These are phyloP conservation scores for Andrena chrysosceles DNA, from an alignment of 2,888 invertebrate species.

Conservation along the genomic window DNA sequence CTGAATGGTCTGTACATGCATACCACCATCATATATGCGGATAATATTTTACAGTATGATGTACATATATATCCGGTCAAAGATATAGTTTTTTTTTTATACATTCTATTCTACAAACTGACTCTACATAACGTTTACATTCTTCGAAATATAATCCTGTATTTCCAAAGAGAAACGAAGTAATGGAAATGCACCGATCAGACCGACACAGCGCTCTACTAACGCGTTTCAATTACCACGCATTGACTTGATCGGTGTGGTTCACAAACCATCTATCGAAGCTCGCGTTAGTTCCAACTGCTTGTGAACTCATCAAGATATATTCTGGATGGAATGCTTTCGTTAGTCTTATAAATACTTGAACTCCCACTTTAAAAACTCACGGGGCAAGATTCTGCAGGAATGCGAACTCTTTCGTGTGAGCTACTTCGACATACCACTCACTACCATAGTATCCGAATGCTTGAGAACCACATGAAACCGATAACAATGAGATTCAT, in stretches of 20 bases:
- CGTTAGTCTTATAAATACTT: constrained; percentile 63
- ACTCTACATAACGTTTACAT: constrained; percentile 62
- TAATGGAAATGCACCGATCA: constrained; percentile 48
- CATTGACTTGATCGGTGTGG: constrained; percentile 10
- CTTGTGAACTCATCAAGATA: constrained; percentile 50
- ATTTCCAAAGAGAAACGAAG: constrained; percentile 18
- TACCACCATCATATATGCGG: constrained; percentile 55
- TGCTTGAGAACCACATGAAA: constrained; percentile 26
- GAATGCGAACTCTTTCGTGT: constrained; percentile 55
- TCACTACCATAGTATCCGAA: constrained; percentile 12
- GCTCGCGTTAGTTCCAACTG: constrained; percentile 36
- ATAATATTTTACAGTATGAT: constrained; percentile 72
- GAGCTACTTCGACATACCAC: constrained; percentile 13
- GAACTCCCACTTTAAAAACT: constrained; percentile 46
- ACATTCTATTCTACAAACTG: constrained; percentile 70
- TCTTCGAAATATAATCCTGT: constrained; percentile 44
- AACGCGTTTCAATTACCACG: constrained; percentile 2
- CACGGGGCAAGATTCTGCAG: constrained; percentile 64
- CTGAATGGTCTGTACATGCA: constrained; percentile 65
- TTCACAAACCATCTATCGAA: constrained; percentile 26
- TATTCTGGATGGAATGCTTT: constrained; percentile 80
- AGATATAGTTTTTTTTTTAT: constrained; percentile 56
- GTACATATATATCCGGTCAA: constrained; percentile 65
- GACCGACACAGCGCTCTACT: neutral
- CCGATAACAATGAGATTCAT: constrained; percentile 55